A percentile compares a stretch with the other conserved stretches of the same genome.
Conservation (phyloP, 2,888 invertebrate species). For the Celastrina argiolus region DNA sequence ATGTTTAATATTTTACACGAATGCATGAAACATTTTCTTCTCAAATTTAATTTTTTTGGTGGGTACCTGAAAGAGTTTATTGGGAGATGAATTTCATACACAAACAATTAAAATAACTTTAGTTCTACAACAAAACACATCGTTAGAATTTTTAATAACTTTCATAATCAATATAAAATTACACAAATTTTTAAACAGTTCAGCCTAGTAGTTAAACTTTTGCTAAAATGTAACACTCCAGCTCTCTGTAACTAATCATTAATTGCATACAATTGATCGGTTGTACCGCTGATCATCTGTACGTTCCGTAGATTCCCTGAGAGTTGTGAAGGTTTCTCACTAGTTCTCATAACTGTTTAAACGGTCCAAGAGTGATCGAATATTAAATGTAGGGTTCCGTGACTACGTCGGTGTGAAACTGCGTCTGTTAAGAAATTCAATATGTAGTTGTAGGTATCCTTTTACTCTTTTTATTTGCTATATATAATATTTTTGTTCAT, state of each 20-base stretch:
- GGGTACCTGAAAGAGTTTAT: neutral
- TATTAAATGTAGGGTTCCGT: neutral
- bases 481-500: no score
- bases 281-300: conserved; percentile 71
- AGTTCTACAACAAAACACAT: no score
- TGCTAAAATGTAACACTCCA: neutral
- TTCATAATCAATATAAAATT: no score
- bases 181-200: no score
- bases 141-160: no score
- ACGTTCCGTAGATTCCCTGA: conserved; percentile 54
- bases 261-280: conserved; percentile 62
- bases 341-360: neutral
- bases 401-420: no score
- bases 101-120: no score
- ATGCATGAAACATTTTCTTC: neutral
- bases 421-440: no score
- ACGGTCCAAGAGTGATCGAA: neutral
- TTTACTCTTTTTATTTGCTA: no score
- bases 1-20: neutral
- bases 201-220: neutral
- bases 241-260: conserved; percentile 59
- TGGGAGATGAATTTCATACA: no score
- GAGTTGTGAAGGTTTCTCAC: conserved; percentile 30
- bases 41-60: neutral
- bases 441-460: no score